Base-by-base conservation (phyloP, 2,113 vertebrate species). In the Nematolebias whitei region DNA sequence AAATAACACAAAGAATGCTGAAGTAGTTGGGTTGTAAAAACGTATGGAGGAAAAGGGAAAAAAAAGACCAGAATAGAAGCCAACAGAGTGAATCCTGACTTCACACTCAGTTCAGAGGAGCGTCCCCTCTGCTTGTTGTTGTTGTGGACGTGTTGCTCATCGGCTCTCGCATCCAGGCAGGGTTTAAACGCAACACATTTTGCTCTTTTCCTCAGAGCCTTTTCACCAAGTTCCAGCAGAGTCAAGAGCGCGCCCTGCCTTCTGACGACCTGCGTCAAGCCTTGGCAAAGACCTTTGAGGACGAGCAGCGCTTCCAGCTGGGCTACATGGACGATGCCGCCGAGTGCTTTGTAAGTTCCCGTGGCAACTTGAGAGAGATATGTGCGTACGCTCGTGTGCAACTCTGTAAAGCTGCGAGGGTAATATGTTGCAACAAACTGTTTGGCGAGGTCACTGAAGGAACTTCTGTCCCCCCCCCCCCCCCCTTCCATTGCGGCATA, bases 321-420 rank as follows among this genome's bases (percentile, higher is more conserved):
- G 98, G 98, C 40, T 94, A 96, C 53, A 99, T 99, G 98, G 96
- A 99, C 32, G 98, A 99, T 72, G 98, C 98, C 29, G 97, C 97
- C 2, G 98, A 99, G 82, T 99, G 98, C 88, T 99, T 99, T 87
- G 98, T 99, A 83, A 94, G 98, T 95, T 74, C 62, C 70, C 63
- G 61, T 76, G 75, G 84, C 63, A 82, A 82, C 76, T n/a, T 19
- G 20, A 45, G 58, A 12, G 4, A 18, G 55, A 24, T 40, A 19
- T 50, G 65, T 65, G 40, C 54, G 40, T 62, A 10, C 74, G 62
- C 58, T 51, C 74, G 78, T 74, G 72, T 58, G 67, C 26, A 55
- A 26, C 44, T 29, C 62, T 57, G 71, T 51, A 54, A 43, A 61
- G 44, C 61, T 49, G 57, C 69, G 63, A 2, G 63, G 65, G 57